Base-by-base conservation (phyloP, 2,113 vertebrate genomes). In the Psittacus erithacus region DNA sequence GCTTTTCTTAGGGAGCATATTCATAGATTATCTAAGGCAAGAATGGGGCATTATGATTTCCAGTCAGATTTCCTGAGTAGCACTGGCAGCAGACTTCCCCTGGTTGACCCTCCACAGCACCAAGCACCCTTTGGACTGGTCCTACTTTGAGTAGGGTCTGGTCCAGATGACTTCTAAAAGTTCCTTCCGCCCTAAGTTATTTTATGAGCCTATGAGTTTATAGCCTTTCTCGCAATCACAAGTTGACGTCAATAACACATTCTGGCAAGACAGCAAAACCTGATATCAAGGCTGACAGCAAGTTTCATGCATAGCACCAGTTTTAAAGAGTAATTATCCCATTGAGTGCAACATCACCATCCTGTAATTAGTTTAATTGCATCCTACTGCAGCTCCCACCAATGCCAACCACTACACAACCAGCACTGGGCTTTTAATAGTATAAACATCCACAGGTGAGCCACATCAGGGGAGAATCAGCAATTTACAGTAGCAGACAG, bases 331-430 rank as follows among this genome's bases (percentile, higher is more conserved):
- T 64, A 87, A 95, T 93, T 92, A 95, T 78, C 83, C 81, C 81
- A 92, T 29, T 92, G 87, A 96, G 73, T 82, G 25, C 57, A 95
- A 86, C 91, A 88, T 84, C 77, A 71, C 55, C 63, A 91, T 62
- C 55, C 77, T 87, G 35, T 89, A 91, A 95, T 95, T 91, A 76
- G 31, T 47, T 91, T 93, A 96, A 93, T 93, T 92, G 70, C 77
- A 93, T 84, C 74, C 35, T 91, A 92, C 83, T 78, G 50, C 69
- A 81, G 62, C 53, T 93, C 29, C 39, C 62, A 79, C 24, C 43
- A 12, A 18, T 41, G 70, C 77, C 74, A 93, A 93, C 57, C 31
- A 70, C 73, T 35, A 47, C 73, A 73, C 62, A 92, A 33, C 29
- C 62, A 92, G 62, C 60, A 55, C 35, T 23, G 35, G 69, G 62